These are phyloP conservation scores for Ips typographus DNA, from an alignment of 1,140 invertebrate species.

Conservation along the genomic window DNA sequence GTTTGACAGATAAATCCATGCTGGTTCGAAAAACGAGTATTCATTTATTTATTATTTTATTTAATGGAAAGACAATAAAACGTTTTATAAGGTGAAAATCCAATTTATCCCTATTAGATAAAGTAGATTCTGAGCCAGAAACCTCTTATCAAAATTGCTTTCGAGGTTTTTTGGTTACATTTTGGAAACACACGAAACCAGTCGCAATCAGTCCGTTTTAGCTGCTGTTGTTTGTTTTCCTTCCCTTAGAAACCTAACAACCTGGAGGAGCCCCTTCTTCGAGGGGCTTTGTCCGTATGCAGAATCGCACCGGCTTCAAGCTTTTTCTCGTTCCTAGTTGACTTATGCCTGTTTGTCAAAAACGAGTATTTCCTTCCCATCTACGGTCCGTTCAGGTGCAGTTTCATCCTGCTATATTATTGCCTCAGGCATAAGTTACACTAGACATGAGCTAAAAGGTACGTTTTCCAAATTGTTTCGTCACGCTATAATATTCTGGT, in stretches of 20 bases:
- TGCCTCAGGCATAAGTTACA: conserved; percentile 48
- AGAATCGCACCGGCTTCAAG: conserved; percentile 50
- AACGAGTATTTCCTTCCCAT: conserved; percentile 50
- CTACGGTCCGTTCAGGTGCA: conserved; percentile 52
- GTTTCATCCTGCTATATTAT: conserved; percentile 53
- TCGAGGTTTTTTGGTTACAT: background rate
- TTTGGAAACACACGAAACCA: background rate
- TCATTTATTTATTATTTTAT: too few species aligned
- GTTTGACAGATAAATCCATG: too few species aligned
- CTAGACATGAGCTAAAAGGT: conserved; percentile 11
- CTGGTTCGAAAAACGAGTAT: too few species aligned
- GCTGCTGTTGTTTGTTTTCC: conserved; percentile 36
- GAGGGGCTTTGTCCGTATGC: conserved; percentile 45
- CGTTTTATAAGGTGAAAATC: too few species aligned
- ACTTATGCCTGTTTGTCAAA: conserved; percentile 52
- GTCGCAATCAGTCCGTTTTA: conserved; percentile 33
- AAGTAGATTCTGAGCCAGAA: too few species aligned
- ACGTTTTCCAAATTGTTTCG: too few species aligned
- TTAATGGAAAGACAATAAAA: too few species aligned
- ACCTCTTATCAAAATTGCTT: too few species aligned
- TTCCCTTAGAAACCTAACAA: conserved; percentile 44
- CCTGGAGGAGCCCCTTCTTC: conserved; percentile 43
- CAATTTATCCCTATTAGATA: too few species aligned
- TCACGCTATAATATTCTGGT: too few species aligned
- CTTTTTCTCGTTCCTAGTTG: conserved; percentile 49